Conservation (phyloP, 35 echinoderm and acorn worm genomes). For the Chiridota heheva region DNA sequence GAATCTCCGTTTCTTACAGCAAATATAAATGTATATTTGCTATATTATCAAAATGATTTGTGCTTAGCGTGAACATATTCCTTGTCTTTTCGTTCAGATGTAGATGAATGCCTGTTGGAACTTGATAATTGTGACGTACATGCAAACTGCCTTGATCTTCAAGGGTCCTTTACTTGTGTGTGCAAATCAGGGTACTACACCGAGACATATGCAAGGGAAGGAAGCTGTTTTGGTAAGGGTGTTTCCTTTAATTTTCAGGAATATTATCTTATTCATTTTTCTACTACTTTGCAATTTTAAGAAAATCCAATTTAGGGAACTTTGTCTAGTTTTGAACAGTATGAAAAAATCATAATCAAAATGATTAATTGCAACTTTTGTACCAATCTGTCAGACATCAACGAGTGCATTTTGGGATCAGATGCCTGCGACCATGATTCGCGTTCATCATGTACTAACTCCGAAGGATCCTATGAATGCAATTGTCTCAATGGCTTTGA, state of each 20-base stretch:
- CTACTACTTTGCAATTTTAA: not conserved
- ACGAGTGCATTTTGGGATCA: constrained; percentile 4
- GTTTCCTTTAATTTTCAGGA: not conserved
- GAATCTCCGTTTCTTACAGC: too few species aligned
- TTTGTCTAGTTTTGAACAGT: not conserved
- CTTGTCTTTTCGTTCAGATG: constrained; percentile 17
- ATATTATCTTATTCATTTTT: not conserved
- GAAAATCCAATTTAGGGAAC: not conserved
- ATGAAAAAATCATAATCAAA: not conserved
- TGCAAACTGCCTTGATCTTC: constrained; percentile 25
- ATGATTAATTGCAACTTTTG: not conserved
- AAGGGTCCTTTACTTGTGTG: constrained; percentile 49
- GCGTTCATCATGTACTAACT: constrained; percentile 40
- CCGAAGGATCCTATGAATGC: constrained; percentile 34
- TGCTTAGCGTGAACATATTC: not conserved
- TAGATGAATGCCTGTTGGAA: constrained; percentile 53
- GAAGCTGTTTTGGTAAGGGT: constrained; percentile 14
- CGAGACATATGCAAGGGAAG: constrained; percentile 20
- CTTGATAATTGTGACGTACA: constrained; percentile 14
- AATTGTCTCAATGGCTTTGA: constrained; percentile 39
- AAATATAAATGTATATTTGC: not conserved
- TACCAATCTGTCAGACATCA: not conserved
- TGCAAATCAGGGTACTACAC: constrained; percentile 43
- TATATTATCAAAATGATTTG: not conserved
- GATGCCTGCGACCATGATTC: constrained; percentile 21